Evolutionary conservation across 2,888 invertebrate genomes (phyloP), one percentile per base, ranked within the genome.

Genomic region (Miltochrista miniata): DNA sequence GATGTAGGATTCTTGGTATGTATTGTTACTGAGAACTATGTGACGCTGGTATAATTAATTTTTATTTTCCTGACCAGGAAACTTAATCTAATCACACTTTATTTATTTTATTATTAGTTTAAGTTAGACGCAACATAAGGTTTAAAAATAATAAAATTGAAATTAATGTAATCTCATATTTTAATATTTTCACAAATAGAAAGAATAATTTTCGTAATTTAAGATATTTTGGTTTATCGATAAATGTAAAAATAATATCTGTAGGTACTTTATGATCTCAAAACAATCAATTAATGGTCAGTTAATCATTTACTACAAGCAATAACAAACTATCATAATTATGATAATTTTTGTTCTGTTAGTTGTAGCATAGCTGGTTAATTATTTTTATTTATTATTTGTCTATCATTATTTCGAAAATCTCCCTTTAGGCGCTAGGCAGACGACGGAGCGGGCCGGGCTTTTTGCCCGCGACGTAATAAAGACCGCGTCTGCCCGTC

Each of bases 231-330:
- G 18, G 11, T 34, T 11, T 38, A 46, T 34, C n/a, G n/a, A n/a
- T n/a, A n/a, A 38, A 36, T 37, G 1, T 30, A 24, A 35, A 45
- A 5, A 14, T 29, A 36, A 30, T 36, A 48, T 9, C 1, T 51
- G 9, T 50, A 56, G 56, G 40, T 56, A 58, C 59, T 52, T 58
- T 55, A 63, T 70, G 72, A 70, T 71, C 70, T 73, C 68, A 70
- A 56, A 51, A 40, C 43, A 57, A 56, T 48, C 52, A 67, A 54
- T 54, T 62, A 68, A 52, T 39, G 12, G 49, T 60, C 45, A 18
- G 44, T 43, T 38, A 51, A 42, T 44, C 33, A 49, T 48, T 44
- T 12, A 48, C 47, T 3, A 15, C 18, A 29, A 13, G 10, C n/a
- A 43, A 11, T 35, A 13, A 18, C 40, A 2, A 12, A n/a, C 11